phyloP scores from a whole-genome alignment of 1,140 invertebrate species.

The Heliconius hermathena region DNA sequence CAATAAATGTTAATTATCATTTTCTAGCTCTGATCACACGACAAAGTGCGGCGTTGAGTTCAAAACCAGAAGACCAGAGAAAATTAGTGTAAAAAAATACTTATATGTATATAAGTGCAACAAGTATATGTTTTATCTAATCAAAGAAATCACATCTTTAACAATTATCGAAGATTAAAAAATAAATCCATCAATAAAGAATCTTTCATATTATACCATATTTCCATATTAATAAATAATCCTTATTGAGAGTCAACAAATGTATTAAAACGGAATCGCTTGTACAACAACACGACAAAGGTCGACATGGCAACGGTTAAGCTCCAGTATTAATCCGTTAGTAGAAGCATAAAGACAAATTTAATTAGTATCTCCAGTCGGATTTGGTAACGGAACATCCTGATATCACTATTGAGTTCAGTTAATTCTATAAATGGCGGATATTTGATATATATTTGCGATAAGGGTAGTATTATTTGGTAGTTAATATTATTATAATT shows the following conservation, averaged over 20 bases:
- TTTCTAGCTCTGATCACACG: too few species aligned
- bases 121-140: too few species aligned
- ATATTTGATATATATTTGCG: neutral
- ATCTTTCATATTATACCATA: neutral
- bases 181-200: neutral
- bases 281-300: conserved; percentile 31
- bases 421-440: conserved; percentile 8
- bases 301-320: conserved; percentile 50
- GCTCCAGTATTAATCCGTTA: conserved; percentile 48
- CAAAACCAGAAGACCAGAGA: too few species aligned
- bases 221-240: neutral
- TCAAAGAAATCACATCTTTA: neutral
- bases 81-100: too few species aligned
- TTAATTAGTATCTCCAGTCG: conserved; percentile 50
- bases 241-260: neutral
- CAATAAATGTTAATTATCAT: too few species aligned
- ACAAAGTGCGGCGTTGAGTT: too few species aligned
- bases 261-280: conserved; percentile 9
- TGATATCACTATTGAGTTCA: conserved; percentile 23
- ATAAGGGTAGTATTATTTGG: neutral
- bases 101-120: too few species aligned
- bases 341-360: conserved; percentile 54
- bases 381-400: conserved; percentile 28
- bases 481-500: neutral
- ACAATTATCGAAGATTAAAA: neutral